These are phyloP conservation scores for Caretta caretta DNA, from an alignment of 2,113 vertebrate genomes.

Conservation along the genomic window DNA sequence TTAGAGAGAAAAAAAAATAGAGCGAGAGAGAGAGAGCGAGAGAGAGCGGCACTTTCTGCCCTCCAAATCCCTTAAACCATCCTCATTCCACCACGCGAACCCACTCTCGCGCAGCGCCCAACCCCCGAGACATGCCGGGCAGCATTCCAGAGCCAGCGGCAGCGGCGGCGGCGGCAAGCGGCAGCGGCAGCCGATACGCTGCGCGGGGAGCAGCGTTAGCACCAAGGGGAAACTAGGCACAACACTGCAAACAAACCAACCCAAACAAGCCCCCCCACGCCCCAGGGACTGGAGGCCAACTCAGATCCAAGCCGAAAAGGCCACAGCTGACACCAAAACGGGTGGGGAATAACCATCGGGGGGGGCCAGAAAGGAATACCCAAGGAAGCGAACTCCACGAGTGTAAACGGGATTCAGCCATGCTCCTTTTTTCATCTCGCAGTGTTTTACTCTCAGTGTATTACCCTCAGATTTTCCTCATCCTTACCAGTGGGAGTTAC, in stretches of 20 bases:
- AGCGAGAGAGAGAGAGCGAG: conserved; percentile 17
- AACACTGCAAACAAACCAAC: conserved; percentile 70
- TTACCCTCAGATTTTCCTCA: conserved; percentile 97
- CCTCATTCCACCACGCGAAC: conserved; percentile 84
- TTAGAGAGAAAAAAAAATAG: background rate
- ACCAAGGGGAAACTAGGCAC: conserved; percentile 74
- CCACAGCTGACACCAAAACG: conserved; percentile 68
- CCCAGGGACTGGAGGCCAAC: conserved; percentile 74
- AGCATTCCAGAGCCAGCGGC: conserved; percentile 73
- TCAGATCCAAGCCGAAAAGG: conserved; percentile 60
- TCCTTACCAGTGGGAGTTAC: conserved; percentile 97
- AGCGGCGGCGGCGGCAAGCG: background rate
- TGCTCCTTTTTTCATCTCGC: conserved; percentile 95
- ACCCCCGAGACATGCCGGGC: conserved; percentile 89
- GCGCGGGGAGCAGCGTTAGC: conserved; percentile 85
- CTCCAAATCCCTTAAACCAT: conserved; percentile 89
- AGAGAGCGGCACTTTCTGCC: conserved; percentile 86
- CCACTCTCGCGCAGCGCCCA: conserved; percentile 83
- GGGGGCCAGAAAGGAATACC: conserved; percentile 71
- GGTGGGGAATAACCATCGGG: conserved; percentile 67
- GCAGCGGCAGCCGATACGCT: conserved; percentile 78
- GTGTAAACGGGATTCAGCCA: conserved; percentile 82
- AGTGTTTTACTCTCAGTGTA: conserved; percentile 95
- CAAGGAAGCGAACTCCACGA: conserved; percentile 77
- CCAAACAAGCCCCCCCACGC: conserved; percentile 59